Base-by-base conservation (phyloP, 2,888 invertebrate genomes). In the Cheilosia impressa region DNA sequence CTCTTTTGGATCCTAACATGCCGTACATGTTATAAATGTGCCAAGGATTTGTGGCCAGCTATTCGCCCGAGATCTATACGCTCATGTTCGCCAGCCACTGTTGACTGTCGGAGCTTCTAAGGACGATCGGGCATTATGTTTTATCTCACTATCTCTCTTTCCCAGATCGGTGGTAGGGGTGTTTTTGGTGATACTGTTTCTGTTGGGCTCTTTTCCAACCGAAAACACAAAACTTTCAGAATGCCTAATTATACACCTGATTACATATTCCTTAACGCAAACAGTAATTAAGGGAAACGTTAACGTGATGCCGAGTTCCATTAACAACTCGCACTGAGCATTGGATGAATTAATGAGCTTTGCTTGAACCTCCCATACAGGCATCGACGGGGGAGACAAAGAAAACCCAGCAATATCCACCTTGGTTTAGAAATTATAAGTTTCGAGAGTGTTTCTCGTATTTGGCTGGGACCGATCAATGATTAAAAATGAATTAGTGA, bases 1-100 rank as follows among this genome's bases (percentile, higher is more conserved):
- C 92, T 90, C 90, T 91, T 91, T 89, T 89, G 89, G 92, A 91
- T 89, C 88, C 77, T 66, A 88, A 88, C 88, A 88, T 89, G 88
- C 77, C 72, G 27, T 27, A 79, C 71, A 87, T 87, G 72, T 87
- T 88, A 88, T 87, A 88, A 88, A 89, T 88, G 88, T 89, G 88
- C 87, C 88, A 88, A 83, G 89, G 85, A 89, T 89, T 89, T 89
- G 87, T 88, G 88, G 89, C 88, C 38, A 89, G 88, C 89, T 89
- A 81, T 71, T 62, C 68, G 17, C 43, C 15, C 27, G 43, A 73
- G 50, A 66, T 69, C 77, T 57, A n/a, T n/a, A 45, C 52, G 27
- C 31, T 60, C 52, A 53, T 66, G 52, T 43, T 31, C 58, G 6
- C 34, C 34, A 53, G 52, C 34, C 72, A 72, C 71, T 72, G 77